phyloP scores from a whole-genome alignment of 1,140 invertebrate genomes.

The Habropoda laboriosa region DNA sequence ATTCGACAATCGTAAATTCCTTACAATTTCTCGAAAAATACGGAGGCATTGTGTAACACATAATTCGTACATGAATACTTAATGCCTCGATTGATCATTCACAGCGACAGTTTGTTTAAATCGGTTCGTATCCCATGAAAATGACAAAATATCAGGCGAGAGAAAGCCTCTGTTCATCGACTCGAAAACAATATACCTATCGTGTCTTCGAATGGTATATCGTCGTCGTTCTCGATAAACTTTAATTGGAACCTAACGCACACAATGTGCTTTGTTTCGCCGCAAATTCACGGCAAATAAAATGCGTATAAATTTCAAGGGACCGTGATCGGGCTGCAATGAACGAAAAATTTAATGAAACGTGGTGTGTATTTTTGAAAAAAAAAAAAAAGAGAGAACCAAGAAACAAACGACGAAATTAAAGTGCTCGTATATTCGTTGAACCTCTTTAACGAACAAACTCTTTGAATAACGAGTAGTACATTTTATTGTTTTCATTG shows the following conservation, averaged over 20 bases:
- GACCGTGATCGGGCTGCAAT: background rate
- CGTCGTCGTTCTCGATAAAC: background rate
- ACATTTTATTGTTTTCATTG: constrained; percentile 41
- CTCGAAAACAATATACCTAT: background rate
- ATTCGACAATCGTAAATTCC: no score
- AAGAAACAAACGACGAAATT: background rate
- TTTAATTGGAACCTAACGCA: background rate
- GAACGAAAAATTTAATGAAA: constrained; percentile 4
- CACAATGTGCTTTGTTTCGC: background rate
- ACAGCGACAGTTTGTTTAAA: background rate
- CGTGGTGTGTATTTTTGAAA: background rate
- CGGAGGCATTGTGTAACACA: no score
- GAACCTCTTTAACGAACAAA: constrained; percentile 26
- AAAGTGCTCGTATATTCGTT: background rate
- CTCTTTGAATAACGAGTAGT: constrained; percentile 5
- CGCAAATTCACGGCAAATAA: background rate
- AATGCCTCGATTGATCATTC: background rate
- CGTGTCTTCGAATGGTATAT: background rate
- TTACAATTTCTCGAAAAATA: no score
- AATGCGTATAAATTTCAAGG: background rate
- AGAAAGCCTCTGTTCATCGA: background rate
- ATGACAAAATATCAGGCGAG: background rate
- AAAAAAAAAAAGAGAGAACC: background rate
- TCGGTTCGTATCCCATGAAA: background rate
- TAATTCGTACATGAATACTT: no score